Evolutionary conservation across 2,797 vertebrate genomes (phyloP).

Genomic region (Coracias cyanogaster): DNA sequence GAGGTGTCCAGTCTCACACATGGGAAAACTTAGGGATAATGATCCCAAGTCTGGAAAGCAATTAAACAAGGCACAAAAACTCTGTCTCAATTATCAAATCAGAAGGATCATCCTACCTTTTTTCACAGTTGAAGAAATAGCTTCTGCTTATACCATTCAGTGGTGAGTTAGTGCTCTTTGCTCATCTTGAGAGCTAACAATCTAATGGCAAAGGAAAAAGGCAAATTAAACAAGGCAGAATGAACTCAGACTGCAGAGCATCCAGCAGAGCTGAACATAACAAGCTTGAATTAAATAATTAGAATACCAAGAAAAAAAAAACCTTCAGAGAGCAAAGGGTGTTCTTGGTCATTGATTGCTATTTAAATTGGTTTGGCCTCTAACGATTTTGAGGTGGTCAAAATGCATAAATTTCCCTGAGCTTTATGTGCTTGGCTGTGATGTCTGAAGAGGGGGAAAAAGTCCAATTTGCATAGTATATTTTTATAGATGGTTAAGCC

Average conservation of each 20-base stretch:
- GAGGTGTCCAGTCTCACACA: neutral
- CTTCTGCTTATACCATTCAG: neutral
- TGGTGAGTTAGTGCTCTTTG: neutral
- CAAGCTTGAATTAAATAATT: slow-evolving; percentile 64
- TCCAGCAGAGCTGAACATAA: slow-evolving; percentile 42
- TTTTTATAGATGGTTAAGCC: slow-evolving; percentile 38
- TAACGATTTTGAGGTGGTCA: slow-evolving; percentile 36
- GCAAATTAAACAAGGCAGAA: slow-evolving; percentile 51
- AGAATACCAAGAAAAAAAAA: slow-evolving; percentile 21
- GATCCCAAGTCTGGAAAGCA: neutral
- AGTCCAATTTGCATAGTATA: slow-evolving; percentile 26
- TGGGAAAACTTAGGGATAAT: neutral
- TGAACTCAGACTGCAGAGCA: slow-evolving; percentile 26
- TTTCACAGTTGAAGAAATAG: neutral
- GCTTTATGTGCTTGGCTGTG: slow-evolving; percentile 7
- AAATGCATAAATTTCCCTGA: slow-evolving; percentile 50
- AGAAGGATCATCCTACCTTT: neutral
- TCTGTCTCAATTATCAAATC: neutral
- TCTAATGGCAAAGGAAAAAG: slow-evolving; percentile 19
- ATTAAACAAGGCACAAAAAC: slow-evolving; percentile 4
- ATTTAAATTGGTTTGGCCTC: slow-evolving; percentile 69
- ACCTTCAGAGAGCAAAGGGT: slow-evolving; percentile 59
- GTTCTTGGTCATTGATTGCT: slow-evolving; percentile 69
- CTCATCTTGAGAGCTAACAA: neutral
- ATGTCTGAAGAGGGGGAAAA: neutral